A percentile compares a stretch with the other conserved stretches of the same genome.
These are phyloP conservation scores for Atherix ibis DNA, from an alignment of 2,888 invertebrate genomes.

Conservation along the genomic window DNA sequence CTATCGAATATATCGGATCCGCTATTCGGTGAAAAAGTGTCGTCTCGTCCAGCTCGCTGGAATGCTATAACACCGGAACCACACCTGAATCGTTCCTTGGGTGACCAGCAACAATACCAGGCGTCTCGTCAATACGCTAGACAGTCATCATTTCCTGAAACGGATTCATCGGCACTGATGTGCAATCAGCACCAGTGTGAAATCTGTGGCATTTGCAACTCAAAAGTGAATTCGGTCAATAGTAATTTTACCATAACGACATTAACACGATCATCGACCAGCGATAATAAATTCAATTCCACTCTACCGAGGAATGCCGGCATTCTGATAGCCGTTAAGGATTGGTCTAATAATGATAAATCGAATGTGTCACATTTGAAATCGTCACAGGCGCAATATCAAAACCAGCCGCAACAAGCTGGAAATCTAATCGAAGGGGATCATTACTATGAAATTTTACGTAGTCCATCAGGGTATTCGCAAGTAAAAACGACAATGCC, in stretches of 20 bases:
- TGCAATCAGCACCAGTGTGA: conserved; percentile 14
- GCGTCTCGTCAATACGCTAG: conserved; percentile 14
- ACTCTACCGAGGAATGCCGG: conserved; percentile 36
- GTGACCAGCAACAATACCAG: conserved; percentile 2
- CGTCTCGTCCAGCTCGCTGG: conserved; percentile 5
- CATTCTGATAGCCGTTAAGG: conserved; percentile 47
- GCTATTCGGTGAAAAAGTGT: conserved; percentile 14
- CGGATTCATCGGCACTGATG: conserved; percentile 12
- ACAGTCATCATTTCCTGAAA: conserved; percentile 16
- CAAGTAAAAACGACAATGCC: conserved; percentile 8
- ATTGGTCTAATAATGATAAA: conserved; percentile 34
- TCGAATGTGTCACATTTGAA: conserved; percentile 8
- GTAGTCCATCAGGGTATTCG: conserved; percentile 10
- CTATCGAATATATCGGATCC: conserved; percentile 16
- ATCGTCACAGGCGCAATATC: conserved; percentile 9
- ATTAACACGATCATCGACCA: conserved; percentile 20
- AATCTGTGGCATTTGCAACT: conserved; percentile 33
- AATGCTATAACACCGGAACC: conserved; percentile 5
- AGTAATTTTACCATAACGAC: conserved; percentile 32
- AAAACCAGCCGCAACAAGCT: conserved; percentile 4
- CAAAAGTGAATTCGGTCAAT: conserved; percentile 17
- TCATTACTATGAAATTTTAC: conserved; percentile 15
- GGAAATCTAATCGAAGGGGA: conserved; percentile 7
- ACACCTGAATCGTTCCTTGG: not conserved
- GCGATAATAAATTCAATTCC: conserved; percentile 13